Evolutionary conservation across 1,140 invertebrate genomes (phyloP).

Genomic region (Hermetia illucens): DNA sequence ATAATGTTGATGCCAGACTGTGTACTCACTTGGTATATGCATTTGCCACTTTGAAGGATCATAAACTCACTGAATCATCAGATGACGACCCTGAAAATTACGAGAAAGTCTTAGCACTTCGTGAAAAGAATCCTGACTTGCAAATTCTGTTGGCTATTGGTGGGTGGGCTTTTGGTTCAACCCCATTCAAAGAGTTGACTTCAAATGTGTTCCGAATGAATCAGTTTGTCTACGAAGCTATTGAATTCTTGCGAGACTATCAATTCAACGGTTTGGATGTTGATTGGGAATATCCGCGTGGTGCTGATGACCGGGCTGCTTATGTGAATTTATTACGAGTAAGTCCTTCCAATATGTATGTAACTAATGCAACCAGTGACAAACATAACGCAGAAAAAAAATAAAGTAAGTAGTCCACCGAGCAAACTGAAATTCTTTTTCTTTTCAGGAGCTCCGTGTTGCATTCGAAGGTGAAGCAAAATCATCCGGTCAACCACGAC

Average conservation of each 20-base stretch:
- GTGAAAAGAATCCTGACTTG: constrained; percentile 78
- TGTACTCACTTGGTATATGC: constrained; percentile 91
- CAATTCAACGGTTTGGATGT: constrained; percentile 87
- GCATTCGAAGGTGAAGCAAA: constrained; percentile 84
- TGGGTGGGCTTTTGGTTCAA: constrained; percentile 87
- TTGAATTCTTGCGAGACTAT: constrained; percentile 80
- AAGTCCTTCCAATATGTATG: background rate
- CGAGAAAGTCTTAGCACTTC: constrained; percentile 62
- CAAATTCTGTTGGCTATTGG: constrained; percentile 86
- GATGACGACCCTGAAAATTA: constrained; percentile 76
- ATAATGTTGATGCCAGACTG: constrained; percentile 71
- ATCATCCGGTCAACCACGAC: constrained; percentile 58
- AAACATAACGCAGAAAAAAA: no score
- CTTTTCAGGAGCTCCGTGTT: constrained; percentile 52
- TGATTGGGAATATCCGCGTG: constrained; percentile 92
- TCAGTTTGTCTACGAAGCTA: constrained; percentile 86
- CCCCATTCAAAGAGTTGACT: constrained; percentile 83
- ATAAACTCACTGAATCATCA: constrained; percentile 58
- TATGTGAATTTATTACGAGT: constrained; percentile 62
- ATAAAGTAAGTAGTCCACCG: no score
- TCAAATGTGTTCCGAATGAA: constrained; percentile 86
- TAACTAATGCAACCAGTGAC: no score
- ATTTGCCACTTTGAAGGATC: constrained; percentile 77
- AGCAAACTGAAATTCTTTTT: no score
- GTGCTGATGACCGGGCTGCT: constrained; percentile 66